A percentile compares a stretch with the other conserved stretches of the same genome.
Evolutionary conservation across 2,797 vertebrate species (phyloP).

Genomic region (Sebastes wilsoni): DNA sequence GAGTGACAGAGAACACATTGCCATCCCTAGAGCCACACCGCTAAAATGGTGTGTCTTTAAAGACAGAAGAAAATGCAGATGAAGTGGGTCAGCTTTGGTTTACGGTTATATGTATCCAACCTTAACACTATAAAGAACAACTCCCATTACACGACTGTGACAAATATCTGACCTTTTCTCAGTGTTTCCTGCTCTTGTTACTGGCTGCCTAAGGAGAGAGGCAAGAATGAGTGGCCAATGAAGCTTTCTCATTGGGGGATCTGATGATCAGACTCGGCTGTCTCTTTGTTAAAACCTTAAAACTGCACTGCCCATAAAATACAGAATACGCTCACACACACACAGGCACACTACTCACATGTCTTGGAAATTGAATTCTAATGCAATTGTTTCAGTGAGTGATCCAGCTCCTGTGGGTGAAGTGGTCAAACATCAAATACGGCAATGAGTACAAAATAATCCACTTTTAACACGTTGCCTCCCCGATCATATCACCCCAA

Average conservation of each 20-base stretch:
- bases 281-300: slow-evolving; percentile 28
- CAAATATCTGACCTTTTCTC: slow-evolving; percentile 55
- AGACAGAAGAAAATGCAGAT: neutral
- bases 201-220: slow-evolving; percentile 13
- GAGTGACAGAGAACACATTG: neutral
- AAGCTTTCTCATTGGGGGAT: neutral
- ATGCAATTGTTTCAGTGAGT: neutral
- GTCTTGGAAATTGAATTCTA: neutral
- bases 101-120: neutral
- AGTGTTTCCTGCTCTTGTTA: slow-evolving; percentile 8
- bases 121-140: neutral
- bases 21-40: neutral
- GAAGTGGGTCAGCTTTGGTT: neutral
- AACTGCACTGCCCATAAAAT: slow-evolving; percentile 1
- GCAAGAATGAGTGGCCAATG: slow-evolving; percentile 8
- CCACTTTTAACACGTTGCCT: slow-evolving; percentile 24
- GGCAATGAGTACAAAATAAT: slow-evolving; percentile 30
- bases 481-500: slow-evolving; percentile 34
- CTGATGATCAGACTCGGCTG: neutral
- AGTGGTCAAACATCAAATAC: slow-evolving; percentile 1
- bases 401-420: neutral
- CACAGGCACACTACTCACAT: neutral
- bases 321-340: neutral
- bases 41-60: neutral
- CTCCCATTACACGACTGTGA: slow-evolving; percentile 29